These are phyloP conservation scores for Guaruba guarouba DNA, from an alignment of 2,113 vertebrate species.

Conservation along the genomic window DNA sequence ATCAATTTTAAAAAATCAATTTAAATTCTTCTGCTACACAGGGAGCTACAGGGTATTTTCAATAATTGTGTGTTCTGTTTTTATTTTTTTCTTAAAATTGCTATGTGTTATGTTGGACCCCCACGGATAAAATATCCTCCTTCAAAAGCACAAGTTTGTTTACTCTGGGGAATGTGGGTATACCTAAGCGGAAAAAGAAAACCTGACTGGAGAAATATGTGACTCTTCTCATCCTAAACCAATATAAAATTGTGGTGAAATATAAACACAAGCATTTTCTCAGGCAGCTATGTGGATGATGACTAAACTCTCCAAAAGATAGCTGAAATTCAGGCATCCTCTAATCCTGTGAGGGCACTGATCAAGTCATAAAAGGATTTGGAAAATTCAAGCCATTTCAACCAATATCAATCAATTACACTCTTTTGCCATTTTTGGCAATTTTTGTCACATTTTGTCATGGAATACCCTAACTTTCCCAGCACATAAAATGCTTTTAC, in stretches of 20 bases:
- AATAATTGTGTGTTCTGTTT: background rate
- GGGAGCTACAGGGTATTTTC: background rate
- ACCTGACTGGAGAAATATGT: background rate
- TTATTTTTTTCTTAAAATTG: background rate
- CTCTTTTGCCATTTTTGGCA: background rate
- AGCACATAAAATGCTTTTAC: background rate
- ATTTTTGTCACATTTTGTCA: background rate
- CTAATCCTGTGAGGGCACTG: background rate
- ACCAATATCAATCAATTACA: background rate
- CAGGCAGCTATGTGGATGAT: background rate
- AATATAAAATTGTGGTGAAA: background rate
- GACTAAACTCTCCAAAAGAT: background rate
- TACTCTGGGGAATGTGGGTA: background rate
- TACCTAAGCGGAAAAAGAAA: background rate
- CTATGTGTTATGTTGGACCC: background rate
- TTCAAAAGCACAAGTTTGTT: background rate
- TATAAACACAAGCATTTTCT: background rate
- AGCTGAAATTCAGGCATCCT: background rate
- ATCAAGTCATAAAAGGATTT: background rate
- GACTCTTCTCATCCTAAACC: background rate
- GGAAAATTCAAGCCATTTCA: background rate
- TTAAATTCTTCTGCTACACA: background rate
- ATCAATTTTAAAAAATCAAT: slow-evolving; percentile 6
- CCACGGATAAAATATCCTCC: background rate
- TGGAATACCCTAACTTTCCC: background rate